Evolutionary conservation across 2,113 vertebrate species (phyloP), one percentile per base, ranked within the genome.

Genomic region (Lethenteron camtschaticum): DNA sequence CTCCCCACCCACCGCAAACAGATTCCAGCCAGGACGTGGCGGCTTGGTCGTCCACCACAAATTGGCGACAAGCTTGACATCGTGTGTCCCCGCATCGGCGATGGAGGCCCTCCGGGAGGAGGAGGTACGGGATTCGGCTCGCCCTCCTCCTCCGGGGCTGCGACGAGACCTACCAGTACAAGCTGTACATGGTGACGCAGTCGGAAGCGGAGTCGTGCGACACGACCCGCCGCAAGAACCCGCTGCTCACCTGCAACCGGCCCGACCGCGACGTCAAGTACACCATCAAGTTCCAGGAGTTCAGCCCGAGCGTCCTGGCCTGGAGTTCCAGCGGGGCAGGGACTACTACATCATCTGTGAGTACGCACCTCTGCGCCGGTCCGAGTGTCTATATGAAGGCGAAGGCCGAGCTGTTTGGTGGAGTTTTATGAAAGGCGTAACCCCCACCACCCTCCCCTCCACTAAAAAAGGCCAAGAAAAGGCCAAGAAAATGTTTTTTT

Each of bases 301-400:
- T 99, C 83, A 99, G 94, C 78, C 94, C 94, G 73, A 99, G 96
- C 73, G 85, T 96, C 13, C 96, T 90, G 90, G 94, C 57, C 79
- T 99, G 77, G 92, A 99, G 84, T 99, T 99, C 84, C 86, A 89
- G 82, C 87, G 83, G 78, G 87, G 89, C 74, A 88, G 79, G 77
- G 88, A 96, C 80, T 99, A 99, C 82, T 96, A 90, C 81, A 95
- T 99, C 79, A 99, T 99, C 85, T 99, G 94, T 99, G 82, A 92
- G 94, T 96, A 81, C 70, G 20, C 12, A 74, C 8, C 41, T 41
- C 41, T 41, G 5, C 41, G 41, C 41, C 41, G 6, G 41, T 41
- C 41, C 41, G 41, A 41, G 41, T 41, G 41, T 41, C 41, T 3
- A 41, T 41, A 4, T 41, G 6, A 41, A 41, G 41, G 41, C 41